Percentiles rank a stretch among this genome's conserved stretches.
Conservation (phyloP, 2,113 vertebrate genomes). For the Stegostoma tigrinum region DNA sequence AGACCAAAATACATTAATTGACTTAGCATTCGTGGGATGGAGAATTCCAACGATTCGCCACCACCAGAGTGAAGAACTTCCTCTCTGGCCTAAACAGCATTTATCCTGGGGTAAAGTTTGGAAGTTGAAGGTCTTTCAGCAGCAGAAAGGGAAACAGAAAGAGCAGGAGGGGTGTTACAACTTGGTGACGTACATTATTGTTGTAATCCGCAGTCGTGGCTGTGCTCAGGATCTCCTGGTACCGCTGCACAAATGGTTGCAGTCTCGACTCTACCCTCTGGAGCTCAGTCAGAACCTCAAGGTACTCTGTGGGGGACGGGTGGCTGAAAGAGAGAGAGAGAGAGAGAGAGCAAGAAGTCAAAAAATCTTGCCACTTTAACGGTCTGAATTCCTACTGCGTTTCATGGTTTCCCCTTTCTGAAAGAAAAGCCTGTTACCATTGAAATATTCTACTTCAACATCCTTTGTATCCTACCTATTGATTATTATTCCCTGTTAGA, state of each 20-base stretch:
- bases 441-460: neutral
- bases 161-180: neutral
- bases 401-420: neutral
- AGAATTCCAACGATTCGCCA: too few species aligned
- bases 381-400: neutral
- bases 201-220: slow-evolving; percentile 73
- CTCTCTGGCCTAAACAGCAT: neutral
- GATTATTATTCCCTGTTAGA: neutral
- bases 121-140: neutral
- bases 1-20: too few species aligned
- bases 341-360: neutral
- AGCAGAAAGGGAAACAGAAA: neutral
- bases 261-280: slow-evolving; percentile 71
- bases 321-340: slow-evolving; percentile 54
- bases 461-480: neutral
- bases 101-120: neutral
- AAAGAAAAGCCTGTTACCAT: neutral
- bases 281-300: slow-evolving; percentile 74
- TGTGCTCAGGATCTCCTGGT: slow-evolving; percentile 70
- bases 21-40: neutral
- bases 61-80: neutral
- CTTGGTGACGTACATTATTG: slow-evolving; percentile 59
- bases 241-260: slow-evolving; percentile 78
- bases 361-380: neutral
- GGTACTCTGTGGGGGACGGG: slow-evolving; percentile 72